phyloP scores from a whole-genome alignment of 2,888 invertebrate species.

The Sesia apiformis region DNA sequence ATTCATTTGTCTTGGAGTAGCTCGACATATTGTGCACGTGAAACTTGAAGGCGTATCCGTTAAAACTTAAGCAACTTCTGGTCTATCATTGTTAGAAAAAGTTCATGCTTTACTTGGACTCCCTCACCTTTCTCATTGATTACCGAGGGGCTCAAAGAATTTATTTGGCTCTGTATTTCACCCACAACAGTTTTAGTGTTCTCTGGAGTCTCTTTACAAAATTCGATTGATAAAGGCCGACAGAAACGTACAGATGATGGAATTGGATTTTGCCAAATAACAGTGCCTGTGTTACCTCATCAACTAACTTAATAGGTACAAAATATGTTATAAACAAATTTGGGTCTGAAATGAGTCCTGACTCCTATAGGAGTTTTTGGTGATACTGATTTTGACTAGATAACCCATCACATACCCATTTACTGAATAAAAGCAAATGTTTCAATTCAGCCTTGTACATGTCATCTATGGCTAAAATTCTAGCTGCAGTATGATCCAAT shows the following conservation, averaged over 20 bases:
- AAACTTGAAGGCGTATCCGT: conserved; percentile 11
- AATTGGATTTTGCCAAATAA: too few relatives aligned
- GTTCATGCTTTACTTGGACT: too few relatives aligned
- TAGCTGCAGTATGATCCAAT: conserved; percentile 12
- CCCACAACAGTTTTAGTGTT: conserved; percentile 10
- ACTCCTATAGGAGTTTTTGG: conserved; percentile 8
- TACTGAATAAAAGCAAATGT: conserved; percentile 5
- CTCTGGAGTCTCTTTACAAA: conserved; percentile 12
- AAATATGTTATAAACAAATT: conserved; percentile 13
- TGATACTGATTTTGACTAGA: conserved; percentile 13
- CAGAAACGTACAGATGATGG: conserved; percentile 11
- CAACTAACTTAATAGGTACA: conserved; percentile 12
- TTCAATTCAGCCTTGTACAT: conserved; percentile 4
- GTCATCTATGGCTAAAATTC: conserved; percentile 11
- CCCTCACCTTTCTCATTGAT: too few relatives aligned
- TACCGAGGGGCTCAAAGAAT: too few relatives aligned
- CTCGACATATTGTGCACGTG: conserved; percentile 11
- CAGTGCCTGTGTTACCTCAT: conserved; percentile 6
- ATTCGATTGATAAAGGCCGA: conserved; percentile 11
- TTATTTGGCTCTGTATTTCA: too few relatives aligned
- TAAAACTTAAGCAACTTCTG: conserved; percentile 9
- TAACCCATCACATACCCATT: conserved; percentile 12
- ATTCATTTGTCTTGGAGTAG: conserved; percentile 13
- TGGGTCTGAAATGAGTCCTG: conserved; percentile 8
- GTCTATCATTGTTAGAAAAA: too few relatives aligned